Percentiles rank a stretch among this genome's conserved stretches.
Evolutionary conservation across 92 coral and sea anemone genomes (phyloP).

Genomic region (Isaurus tuberculatus): DNA sequence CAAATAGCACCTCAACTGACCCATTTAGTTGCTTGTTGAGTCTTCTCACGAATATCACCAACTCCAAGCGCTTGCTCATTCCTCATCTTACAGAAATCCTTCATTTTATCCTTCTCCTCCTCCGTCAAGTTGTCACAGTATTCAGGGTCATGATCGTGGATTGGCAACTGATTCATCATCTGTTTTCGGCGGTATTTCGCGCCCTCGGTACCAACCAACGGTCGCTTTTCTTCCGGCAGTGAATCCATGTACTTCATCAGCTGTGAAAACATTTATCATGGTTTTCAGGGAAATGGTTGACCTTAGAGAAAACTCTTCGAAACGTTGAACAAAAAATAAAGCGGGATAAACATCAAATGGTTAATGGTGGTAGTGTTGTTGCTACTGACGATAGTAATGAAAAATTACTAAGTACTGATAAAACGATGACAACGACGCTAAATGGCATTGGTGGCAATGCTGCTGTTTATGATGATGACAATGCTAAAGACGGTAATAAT

Average conservation of each 20-base stretch:
- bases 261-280: constrained; percentile 46
- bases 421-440: too few species aligned
- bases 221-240: constrained; percentile 78
- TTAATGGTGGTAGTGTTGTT: too few species aligned
- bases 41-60: constrained; percentile 96
- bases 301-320: neutral
- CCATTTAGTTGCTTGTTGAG: constrained; percentile 82
- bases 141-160: constrained; percentile 93
- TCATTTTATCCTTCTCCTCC: constrained; percentile 84
- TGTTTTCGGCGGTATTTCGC: constrained; percentile 95
- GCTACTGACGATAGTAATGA: too few species aligned
- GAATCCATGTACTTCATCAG: constrained; percentile 93
- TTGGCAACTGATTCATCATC: constrained; percentile 97
- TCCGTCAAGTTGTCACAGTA: constrained; percentile 90
- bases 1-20: constrained; percentile 57
- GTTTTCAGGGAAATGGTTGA: neutral
- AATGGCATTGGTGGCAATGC: too few species aligned
- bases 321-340: neutral
- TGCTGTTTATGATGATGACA: too few species aligned
- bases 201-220: constrained; percentile 88
- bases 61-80: constrained; percentile 95
- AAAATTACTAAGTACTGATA: too few species aligned
- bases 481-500: too few species aligned
- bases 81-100: constrained; percentile 83
- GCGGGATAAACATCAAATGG: too few species aligned